phyloP scores from a whole-genome alignment of 2,888 invertebrate species.

The Pyralis farinalis region DNA sequence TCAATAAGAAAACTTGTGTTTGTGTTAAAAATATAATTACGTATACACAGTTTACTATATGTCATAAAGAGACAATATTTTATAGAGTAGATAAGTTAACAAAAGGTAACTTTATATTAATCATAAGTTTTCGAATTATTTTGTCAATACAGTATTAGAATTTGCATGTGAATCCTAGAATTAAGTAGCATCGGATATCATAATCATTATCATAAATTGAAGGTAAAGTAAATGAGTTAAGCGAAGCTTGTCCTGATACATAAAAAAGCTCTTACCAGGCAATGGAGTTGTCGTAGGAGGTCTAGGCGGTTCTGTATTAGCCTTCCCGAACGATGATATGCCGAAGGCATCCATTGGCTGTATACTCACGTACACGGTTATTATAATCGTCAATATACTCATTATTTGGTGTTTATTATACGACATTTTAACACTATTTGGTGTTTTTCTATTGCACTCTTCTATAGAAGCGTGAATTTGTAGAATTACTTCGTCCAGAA shows the following conservation, averaged over 20 bases:
- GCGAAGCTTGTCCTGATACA: slow-evolving; percentile 30
- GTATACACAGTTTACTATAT: no score
- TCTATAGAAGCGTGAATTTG: background rate
- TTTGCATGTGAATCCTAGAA: no score
- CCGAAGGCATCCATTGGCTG: slow-evolving; percentile 50
- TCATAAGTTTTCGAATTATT: no score
- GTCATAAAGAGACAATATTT: no score
- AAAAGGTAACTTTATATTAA: no score
- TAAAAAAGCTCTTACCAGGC: slow-evolving; percentile 59
- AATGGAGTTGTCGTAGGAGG: slow-evolving; percentile 55
- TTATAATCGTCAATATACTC: slow-evolving; percentile 27
- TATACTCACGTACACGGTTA: slow-evolving; percentile 38
- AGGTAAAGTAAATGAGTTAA: slow-evolving; percentile 6
- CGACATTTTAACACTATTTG: slow-evolving; percentile 15
- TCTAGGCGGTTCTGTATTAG: slow-evolving; percentile 64
- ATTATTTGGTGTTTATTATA: slow-evolving; percentile 20
- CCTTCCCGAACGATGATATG: slow-evolving; percentile 67
- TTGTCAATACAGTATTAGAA: no score
- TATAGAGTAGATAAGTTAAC: no score
- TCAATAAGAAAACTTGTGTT: no score
- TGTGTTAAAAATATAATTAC: no score
- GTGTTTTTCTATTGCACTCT: background rate
- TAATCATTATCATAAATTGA: no score
- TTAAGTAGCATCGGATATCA: no score
- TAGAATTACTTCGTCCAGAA: background rate